These are phyloP conservation scores for Rhimphoctona megacephalus DNA, from an alignment of 2,888 invertebrate genomes.

Conservation along the genomic window DNA sequence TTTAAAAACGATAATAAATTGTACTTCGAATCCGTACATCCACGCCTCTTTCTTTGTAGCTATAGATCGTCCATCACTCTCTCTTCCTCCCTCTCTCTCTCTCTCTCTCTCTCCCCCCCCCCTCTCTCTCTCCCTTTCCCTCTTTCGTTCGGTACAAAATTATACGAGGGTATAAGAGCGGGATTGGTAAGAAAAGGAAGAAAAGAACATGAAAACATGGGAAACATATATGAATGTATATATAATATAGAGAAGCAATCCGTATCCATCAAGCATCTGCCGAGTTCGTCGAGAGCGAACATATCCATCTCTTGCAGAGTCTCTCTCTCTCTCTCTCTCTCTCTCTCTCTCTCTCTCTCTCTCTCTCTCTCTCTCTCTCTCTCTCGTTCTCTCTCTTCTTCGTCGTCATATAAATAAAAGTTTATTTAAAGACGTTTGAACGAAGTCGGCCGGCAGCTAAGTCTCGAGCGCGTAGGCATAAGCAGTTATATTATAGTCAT, in stretches of 20 bases:
- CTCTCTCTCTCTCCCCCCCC: too few relatives aligned
- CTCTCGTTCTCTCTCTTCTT: slow-evolving; percentile 4
- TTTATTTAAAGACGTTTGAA: slow-evolving; percentile 83
- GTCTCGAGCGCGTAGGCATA: slow-evolving; percentile 68
- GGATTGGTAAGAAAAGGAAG: slow-evolving; percentile 28
- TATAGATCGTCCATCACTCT: slow-evolving; percentile 67
- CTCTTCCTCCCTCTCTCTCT: slow-evolving; percentile 67
- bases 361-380: slow-evolving; percentile 42
- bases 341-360: slow-evolving; percentile 5
- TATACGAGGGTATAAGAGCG: neutral
- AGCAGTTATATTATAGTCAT: slow-evolving; percentile 72
- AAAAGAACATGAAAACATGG: slow-evolving; percentile 49
- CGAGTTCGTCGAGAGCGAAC: slow-evolving; percentile 78
- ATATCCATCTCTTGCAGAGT: slow-evolving; percentile 79
- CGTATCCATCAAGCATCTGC: slow-evolving; percentile 81
- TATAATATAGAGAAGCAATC: slow-evolving; percentile 69
- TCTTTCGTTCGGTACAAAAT: slow-evolving; percentile 9
- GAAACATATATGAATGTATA: slow-evolving; percentile 47
- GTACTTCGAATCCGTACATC: slow-evolving; percentile 37
- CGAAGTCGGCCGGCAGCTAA: slow-evolving; percentile 67
- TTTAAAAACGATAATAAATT: slow-evolving; percentile 52
- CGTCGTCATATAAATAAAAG: slow-evolving; percentile 83
- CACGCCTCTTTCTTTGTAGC: slow-evolving; percentile 54
- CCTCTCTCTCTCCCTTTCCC: slow-evolving; percentile 42
- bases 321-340: slow-evolving; percentile 39